Base-by-base conservation (phyloP, 2,113 vertebrate genomes). In the Limanda limanda region DNA sequence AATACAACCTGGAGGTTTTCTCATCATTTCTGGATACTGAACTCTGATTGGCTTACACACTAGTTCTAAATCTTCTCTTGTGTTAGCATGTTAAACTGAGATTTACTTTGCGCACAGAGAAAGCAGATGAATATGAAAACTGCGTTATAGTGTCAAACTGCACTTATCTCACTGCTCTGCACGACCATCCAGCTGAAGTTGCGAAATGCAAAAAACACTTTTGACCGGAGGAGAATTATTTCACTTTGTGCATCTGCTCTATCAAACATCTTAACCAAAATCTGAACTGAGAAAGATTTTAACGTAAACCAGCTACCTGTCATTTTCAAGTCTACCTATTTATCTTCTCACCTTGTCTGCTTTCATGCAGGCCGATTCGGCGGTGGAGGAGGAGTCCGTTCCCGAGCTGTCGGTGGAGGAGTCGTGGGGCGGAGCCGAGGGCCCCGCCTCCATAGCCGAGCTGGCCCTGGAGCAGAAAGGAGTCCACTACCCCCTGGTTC, bases 391-490 rank as follows among this genome's bases (percentile, higher is more conserved):
- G 78, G 95, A 96, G 88, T 72, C 89, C 1, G 73, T 88, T 1
- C 96, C 97, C 0, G 87, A 95, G 60, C 79, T 98, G 84, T 95
- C 95, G 0, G 93, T 95, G 0, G 98, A 99, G 87, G 98, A 99
- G 0, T 95, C 91, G 0, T 99, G 98, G 98, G 74, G 92, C 1
- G 86, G 94, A 0, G 96, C 94, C 0, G 96, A 98, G 59, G 98
- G 98, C 2, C 98, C 96, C 0, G 93, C 93, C 5, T 99, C 97
- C 0, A 96, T 99, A 1, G 96, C 95, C 18, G 97, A 98, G 10
- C 93, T 99, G 1, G 98, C 97, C 1, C 92, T 99, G 15, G 98
- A 99, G 78, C 97, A 99, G 95, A 95, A 93, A 20, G 96, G 92
- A 1, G 88, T 98, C 45, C 97, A 99, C 92, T 99, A 96, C 89